phyloP scores from a whole-genome alignment of 2,797 vertebrate species.

The Mareca strepera region DNA sequence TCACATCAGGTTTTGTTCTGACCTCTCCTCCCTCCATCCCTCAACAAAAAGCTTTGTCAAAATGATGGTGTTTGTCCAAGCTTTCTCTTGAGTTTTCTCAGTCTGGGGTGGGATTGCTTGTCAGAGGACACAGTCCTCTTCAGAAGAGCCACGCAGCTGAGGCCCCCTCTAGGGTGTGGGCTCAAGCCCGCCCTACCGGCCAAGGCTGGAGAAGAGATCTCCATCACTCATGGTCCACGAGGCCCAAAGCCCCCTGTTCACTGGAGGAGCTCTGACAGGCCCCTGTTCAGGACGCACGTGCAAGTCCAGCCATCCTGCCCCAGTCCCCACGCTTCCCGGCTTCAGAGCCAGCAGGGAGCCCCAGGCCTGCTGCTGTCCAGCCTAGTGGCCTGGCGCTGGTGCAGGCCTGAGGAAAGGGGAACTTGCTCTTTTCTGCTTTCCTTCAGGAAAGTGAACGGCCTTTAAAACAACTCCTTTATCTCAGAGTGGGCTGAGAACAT shows the following conservation, averaged over 20 bases:
- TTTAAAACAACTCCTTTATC: neutral
- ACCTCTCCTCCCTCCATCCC: neutral
- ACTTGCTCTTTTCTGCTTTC: neutral
- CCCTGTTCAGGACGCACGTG: accelerated
- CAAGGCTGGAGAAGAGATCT: neutral
- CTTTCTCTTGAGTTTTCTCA: neutral
- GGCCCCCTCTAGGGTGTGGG: neutral
- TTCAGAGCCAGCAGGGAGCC: neutral
- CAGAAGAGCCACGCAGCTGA: neutral
- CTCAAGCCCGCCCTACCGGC: accelerated
- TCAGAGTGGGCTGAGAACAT: neutral
- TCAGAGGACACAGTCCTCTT: neutral
- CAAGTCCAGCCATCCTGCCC: neutral
- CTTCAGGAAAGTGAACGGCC: neutral
- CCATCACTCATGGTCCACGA: neutral
- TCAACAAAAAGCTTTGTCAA: neutral
- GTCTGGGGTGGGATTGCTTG: neutral
- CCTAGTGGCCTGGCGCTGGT: neutral
- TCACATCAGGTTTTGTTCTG: neutral
- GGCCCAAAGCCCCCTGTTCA: neutral
- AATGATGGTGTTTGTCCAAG: neutral
- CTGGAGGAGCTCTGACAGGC: neutral
- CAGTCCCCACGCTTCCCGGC: neutral
- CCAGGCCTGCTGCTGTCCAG: neutral
- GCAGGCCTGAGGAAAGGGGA: neutral